Conservation (phyloP, 2,888 invertebrate species). For the Pandemis heparana region DNA sequence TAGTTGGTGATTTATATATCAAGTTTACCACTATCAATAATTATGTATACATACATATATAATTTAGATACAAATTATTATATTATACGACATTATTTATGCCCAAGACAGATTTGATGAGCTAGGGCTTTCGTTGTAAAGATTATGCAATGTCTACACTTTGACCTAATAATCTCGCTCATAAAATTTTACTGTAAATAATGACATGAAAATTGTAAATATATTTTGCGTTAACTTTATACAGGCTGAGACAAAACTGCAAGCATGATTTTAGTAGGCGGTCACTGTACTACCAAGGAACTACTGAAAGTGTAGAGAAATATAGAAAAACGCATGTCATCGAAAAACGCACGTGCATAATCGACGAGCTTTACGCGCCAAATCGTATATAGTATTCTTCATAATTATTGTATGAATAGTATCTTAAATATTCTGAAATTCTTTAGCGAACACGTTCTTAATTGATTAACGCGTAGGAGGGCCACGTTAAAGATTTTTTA, state of each 20-base stretch:
- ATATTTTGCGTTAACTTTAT: neutral
- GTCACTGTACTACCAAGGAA: too few relatives aligned
- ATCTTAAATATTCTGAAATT: too few relatives aligned
- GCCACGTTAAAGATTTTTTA: slow-evolving; percentile 9
- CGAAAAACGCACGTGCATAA: too few relatives aligned
- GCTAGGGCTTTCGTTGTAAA: neutral
- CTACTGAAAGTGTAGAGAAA: too few relatives aligned
- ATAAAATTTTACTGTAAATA: neutral
- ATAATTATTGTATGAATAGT: too few relatives aligned
- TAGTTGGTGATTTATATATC: neutral
- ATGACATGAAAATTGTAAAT: neutral
- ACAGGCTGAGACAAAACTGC: neutral
- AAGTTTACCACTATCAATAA: neutral
- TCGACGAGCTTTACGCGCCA: too few relatives aligned
- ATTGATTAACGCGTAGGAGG: slow-evolving; percentile 11
- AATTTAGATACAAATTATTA: neutral
- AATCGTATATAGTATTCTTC: too few relatives aligned
- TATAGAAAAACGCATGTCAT: too few relatives aligned
- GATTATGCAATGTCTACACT: neutral
- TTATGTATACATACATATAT: too few relatives aligned
- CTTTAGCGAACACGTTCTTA: neutral
- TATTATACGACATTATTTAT: neutral
- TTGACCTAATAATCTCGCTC: neutral
- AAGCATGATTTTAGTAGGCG: neutral
- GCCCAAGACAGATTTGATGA: too few relatives aligned